Percentiles rank a stretch among this genome's conserved stretches.
Conservation (phyloP, 1,140 invertebrate genomes). For the Agraylea sexmaculata region DNA sequence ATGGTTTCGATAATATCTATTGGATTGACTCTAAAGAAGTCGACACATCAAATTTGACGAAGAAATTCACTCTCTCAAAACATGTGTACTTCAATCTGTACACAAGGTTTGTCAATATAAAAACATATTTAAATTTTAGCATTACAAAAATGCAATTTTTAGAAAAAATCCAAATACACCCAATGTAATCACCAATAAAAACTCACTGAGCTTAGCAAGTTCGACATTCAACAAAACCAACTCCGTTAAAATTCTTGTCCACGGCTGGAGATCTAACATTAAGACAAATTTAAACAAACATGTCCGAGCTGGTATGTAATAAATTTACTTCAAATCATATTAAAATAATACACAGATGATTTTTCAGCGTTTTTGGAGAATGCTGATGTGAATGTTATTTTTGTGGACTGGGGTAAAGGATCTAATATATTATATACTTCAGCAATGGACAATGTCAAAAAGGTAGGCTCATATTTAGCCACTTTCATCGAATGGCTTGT, state of each 20-base stretch:
- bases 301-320: constrained; percentile 8
- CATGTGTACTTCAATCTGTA: constrained; percentile 7
- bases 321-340: not conserved
- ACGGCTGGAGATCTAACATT: constrained; percentile 17
- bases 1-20: constrained; percentile 6
- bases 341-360: not conserved
- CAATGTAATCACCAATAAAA: not conserved
- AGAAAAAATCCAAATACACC: constrained; percentile 8
- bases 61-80: not conserved
- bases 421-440: constrained; percentile 28
- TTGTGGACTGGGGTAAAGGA: constrained; percentile 16
- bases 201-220: not conserved
- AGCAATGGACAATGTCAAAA: constrained; percentile 31
- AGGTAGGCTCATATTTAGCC: constrained; percentile 32
- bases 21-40: constrained; percentile 5
- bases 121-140: not conserved
- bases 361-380: constrained; percentile 25
- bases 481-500: constrained; percentile 36
- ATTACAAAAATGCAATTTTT: constrained; percentile 1
- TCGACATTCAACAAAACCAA: constrained; percentile 10
- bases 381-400: constrained; percentile 23
- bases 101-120: constrained; percentile 9
- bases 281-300: constrained; percentile 2
- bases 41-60: not conserved
- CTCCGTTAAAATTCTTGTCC: constrained; percentile 14